These are phyloP conservation scores for Himalopsyche anomala DNA, from an alignment of 2,888 invertebrate species.

Conservation along the genomic window DNA sequence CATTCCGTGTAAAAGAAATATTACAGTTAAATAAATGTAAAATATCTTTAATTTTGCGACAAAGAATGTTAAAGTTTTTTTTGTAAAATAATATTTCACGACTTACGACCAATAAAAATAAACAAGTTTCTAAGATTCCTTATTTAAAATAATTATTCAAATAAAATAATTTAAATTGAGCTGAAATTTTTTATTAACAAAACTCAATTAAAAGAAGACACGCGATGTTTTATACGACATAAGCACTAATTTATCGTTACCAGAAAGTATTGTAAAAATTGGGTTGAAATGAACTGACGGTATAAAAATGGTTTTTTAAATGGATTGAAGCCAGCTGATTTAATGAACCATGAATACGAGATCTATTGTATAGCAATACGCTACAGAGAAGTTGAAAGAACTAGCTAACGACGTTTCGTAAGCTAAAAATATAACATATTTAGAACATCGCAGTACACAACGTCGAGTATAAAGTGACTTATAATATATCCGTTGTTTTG, in stretches of 20 bases:
- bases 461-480: too few relatives aligned
- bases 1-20: too few relatives aligned
- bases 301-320: neutral
- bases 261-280: neutral
- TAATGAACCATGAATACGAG: neutral
- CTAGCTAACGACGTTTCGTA: neutral
- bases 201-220: neutral
- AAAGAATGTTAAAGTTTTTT: too few relatives aligned
- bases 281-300: neutral
- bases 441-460: too few relatives aligned
- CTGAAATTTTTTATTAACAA: neutral
- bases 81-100: too few relatives aligned
- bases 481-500: too few relatives aligned
- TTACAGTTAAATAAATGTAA: too few relatives aligned
- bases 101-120: too few relatives aligned
- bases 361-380: conserved; percentile 3
- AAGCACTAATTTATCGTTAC: neutral
- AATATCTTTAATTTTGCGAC: too few relatives aligned
- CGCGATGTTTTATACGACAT: neutral
- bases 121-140: too few relatives aligned
- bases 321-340: conserved; percentile 5
- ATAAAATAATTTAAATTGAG: too few relatives aligned
- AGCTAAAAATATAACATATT: neutral
- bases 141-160: too few relatives aligned
- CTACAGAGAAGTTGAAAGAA: neutral